These are phyloP conservation scores for Morpho deidamia DNA, from an alignment of 2,888 invertebrate species.

Conservation along the genomic window DNA sequence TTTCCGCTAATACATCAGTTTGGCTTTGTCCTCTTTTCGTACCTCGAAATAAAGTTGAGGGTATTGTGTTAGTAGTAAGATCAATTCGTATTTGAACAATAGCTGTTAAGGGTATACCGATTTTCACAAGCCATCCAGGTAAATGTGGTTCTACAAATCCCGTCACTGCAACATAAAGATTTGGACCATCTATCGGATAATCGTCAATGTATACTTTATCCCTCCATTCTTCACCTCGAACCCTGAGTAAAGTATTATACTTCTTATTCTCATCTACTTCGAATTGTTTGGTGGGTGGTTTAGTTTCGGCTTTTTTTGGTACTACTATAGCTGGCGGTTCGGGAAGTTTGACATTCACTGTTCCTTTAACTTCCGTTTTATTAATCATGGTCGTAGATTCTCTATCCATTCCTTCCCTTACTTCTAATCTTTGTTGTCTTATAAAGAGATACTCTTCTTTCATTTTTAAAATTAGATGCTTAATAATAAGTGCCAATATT, in stretches of 20 bases:
- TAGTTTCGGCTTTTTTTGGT: constrained; percentile 36
- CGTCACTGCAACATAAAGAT: constrained; percentile 72
- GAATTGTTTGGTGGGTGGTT: constrained; percentile 22
- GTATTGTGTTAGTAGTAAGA: constrained; percentile 35
- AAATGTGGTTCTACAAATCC: constrained; percentile 65
- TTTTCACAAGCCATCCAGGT: constrained; percentile 46
- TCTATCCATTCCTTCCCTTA: constrained; percentile 53
- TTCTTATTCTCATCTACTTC: constrained; percentile 55
- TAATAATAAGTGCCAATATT: constrained; percentile 58
- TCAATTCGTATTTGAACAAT: constrained; percentile 63
- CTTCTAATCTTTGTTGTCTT: constrained; percentile 52
- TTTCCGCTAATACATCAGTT: constrained; percentile 50
- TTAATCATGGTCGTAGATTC: constrained; percentile 60
- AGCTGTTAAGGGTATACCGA: constrained; percentile 58
- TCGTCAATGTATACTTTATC: constrained; percentile 74
- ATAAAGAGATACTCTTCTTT: constrained; percentile 65
- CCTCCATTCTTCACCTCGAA: constrained; percentile 76
- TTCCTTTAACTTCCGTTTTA: constrained; percentile 50
- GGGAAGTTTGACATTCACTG: constrained; percentile 38
- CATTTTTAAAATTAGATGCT: constrained; percentile 63
- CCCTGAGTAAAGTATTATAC: constrained; percentile 64
- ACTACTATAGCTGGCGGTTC: constrained; percentile 31
- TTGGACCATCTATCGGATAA: constrained; percentile 71
- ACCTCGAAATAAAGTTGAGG: constrained; percentile 42
- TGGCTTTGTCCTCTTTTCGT: constrained; percentile 63